Base-by-base conservation (phyloP, 2,797 vertebrate genomes). In the Babyrousa celebensis region DNA sequence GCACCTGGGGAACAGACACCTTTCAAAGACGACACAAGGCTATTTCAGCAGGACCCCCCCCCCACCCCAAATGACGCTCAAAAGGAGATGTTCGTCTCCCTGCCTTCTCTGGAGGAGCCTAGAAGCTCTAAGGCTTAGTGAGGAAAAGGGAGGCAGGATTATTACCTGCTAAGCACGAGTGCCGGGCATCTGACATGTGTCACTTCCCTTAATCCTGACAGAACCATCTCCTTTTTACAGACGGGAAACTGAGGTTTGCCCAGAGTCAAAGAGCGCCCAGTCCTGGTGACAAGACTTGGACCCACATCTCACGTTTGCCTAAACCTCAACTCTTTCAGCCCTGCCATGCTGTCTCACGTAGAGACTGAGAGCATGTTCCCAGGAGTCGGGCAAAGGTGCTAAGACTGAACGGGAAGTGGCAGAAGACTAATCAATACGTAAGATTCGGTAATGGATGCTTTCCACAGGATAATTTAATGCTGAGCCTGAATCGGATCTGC, bases 31-130 rank as follows among this genome's bases (percentile, higher is more conserved):
- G 68, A 43, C 11, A 25, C 6, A 0, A 71, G 84, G 8, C 75
- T 52, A 14, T 74, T 93, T 48, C 54, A 10, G 77, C 52, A 43
- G 43, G 25, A 91, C 56, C 91, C 60, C 40, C n/a, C n/a, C n/a
- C 36, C 83, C 58, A 52, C 72, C 63, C 79, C 65, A 65, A 68
- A n/a, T 12, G 78, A 27, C 48, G 43, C 65, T 67, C 32, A 20
- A 62, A 43, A 88, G 58, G 40, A 84, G 48, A 71, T 48, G 21
- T 40, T 48, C 1, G 20, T 52, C 72, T 62, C 91, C 80, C 65
- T 62, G 87, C 43, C 85, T 88, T 90, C 89, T 89, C 63, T 29
- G 63, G 63, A 85, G 48, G 21, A 89, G 82, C 32, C 43, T 43
- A 23, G 54, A 54, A 43, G 79, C 63, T 71, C 82, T 79, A n/a